Evolutionary conservation across 2,113 vertebrate species (phyloP), one percentile per base, ranked within the genome.

Genomic region (Aphyosemion australe): DNA sequence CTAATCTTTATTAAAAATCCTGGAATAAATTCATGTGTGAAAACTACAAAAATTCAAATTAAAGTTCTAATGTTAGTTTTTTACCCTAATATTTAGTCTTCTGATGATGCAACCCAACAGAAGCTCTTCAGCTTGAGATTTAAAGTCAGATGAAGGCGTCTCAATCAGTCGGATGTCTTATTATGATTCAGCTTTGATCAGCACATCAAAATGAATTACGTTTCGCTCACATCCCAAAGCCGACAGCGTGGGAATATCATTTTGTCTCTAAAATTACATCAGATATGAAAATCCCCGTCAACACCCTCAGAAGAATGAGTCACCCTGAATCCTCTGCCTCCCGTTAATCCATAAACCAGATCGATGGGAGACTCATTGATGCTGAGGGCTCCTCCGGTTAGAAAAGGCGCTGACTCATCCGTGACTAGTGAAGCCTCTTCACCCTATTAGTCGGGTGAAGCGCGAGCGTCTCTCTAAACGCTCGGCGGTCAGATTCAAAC

Each of bases 361-460:
- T 76, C 53, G 42, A 74, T 83, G 73, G 72, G 63, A 34, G 67
- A 32, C 66, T 76, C 71, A 63, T 65, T 61, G 69, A 71, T 64
- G 71, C 78, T 5, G 74, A 81, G 65, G 65, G 61, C 62, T 73
- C 55, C 57, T 65, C 59, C 59, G 65, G 56, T 74, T 65, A 61
- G 42, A 76, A 72, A 76, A 52, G 67, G 34, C 21, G 78, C 78
- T 69, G 83, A 88, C 78, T 87, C 83, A 80, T 81, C 64, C 37
- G 14, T 14, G 71, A 69, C 65, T n/a, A 37, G 14, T 46, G 62
- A 66, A 20, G 61, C 18, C 70, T 74, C 78, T 66, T 58, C 53
- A 54, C 68, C 76, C 78, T 72, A 82, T 84, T 87, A 88, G 74
- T 58, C n/a, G 13, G 61, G 67, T 78, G 75, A 87, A 79, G 69